Percentiles rank a stretch among this genome's conserved stretches.
Evolutionary conservation across 1,140 invertebrate genomes (phyloP).

Genomic region (Bombus consobrinus): DNA sequence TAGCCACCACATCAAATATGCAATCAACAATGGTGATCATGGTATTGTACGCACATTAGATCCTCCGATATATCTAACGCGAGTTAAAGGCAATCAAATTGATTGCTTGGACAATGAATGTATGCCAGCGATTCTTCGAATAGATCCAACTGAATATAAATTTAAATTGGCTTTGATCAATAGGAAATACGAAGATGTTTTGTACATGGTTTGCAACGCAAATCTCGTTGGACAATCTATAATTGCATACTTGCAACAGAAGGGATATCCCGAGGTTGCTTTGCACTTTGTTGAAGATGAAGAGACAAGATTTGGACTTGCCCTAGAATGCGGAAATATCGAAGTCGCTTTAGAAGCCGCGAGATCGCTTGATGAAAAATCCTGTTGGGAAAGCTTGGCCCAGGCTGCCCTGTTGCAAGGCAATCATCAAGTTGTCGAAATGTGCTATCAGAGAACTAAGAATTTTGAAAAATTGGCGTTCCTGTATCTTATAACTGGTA

Average conservation of each 20-base stretch:
- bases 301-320: slow-evolving; percentile 97
- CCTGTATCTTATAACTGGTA: slow-evolving; percentile 99
- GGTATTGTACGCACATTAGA: slow-evolving; percentile 99
- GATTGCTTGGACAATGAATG: slow-evolving; percentile 98
- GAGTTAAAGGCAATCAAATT: slow-evolving; percentile 95
- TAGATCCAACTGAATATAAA: slow-evolving; percentile 99
- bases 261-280: slow-evolving; percentile 99
- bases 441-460: slow-evolving; percentile 99
- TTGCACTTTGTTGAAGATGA: slow-evolving; percentile 99
- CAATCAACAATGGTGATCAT: slow-evolving; percentile 97
- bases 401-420: slow-evolving; percentile 97
- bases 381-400: slow-evolving; percentile 98
- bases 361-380: slow-evolving; percentile 95
- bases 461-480: slow-evolving; percentile 99
- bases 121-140: slow-evolving; percentile 93
- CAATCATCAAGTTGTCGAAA: slow-evolving; percentile 98
- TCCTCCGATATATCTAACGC: slow-evolving; percentile 97
- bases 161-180: slow-evolving; percentile 99
- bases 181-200: slow-evolving; percentile 98
- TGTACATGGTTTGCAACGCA: slow-evolving; percentile 98
- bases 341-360: slow-evolving; percentile 97
- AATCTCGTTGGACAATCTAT: slow-evolving; percentile 99
- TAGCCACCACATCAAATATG: slow-evolving; percentile 99
- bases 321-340: slow-evolving; percentile 99
- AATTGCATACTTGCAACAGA: slow-evolving; percentile 99